These are phyloP conservation scores for Etheostoma spectabile DNA, from an alignment of 2,113 vertebrate genomes.

Conservation along the genomic window DNA sequence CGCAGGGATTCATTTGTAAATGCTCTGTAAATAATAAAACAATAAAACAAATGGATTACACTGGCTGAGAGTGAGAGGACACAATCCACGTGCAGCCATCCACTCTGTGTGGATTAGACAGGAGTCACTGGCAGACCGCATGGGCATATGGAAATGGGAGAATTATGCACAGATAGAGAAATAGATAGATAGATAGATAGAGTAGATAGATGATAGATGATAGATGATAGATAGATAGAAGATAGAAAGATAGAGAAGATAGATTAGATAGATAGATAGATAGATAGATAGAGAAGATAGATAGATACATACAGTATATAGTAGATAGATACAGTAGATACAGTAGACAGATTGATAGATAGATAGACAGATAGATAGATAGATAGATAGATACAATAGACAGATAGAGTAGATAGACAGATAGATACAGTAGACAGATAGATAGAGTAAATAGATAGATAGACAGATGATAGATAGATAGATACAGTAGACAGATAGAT, in stretches of 20 bases:
- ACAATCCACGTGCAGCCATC: slow-evolving; percentile 54
- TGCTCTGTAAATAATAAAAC: slow-evolving; percentile 36
- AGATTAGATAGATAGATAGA: no score
- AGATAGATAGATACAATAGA: not conserved
- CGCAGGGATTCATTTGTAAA: slow-evolving; percentile 51
- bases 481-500: not conserved
- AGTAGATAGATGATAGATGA: no score
- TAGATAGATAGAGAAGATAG: no score
- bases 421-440: not conserved
- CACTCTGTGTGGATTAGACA: slow-evolving; percentile 63
- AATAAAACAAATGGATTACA: slow-evolving; percentile 67
- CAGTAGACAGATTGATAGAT: slow-evolving; percentile 2
- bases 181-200: not conserved
- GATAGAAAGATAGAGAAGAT: no score
- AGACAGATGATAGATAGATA: no score
- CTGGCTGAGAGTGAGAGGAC: slow-evolving; percentile 36
- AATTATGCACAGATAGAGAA: slow-evolving; percentile 31
- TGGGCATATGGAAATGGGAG: slow-evolving; percentile 33
- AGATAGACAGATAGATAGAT: not conserved
- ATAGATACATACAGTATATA: not conserved
- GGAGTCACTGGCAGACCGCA: slow-evolving; percentile 35
- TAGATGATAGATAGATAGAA: slow-evolving; percentile 15
- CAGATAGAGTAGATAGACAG: slow-evolving; percentile 3
- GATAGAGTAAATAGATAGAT: slow-evolving; percentile 14
- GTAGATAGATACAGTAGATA: no score